These are phyloP conservation scores for Pygoscelis antarcticus DNA, from an alignment of 2,113 vertebrate species.

Conservation along the genomic window DNA sequence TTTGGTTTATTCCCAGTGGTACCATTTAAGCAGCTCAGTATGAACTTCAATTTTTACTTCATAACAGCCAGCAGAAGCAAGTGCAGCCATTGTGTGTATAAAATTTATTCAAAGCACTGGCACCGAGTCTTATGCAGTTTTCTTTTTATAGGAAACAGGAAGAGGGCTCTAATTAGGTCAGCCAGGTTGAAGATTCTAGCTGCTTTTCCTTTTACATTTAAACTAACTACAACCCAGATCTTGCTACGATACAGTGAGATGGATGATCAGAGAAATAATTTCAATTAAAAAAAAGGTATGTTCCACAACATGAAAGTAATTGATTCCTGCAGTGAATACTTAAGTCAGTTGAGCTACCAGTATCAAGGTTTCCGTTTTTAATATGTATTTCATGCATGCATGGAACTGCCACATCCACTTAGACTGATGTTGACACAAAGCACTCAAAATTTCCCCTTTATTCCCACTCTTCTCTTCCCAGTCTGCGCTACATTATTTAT, in stretches of 20 bases:
- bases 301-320: neutral
- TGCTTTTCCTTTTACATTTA: neutral
- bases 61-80: neutral
- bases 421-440: neutral
- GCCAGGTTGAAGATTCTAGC: neutral
- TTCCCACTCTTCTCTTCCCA: neutral
- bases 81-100: neutral
- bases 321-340: neutral
- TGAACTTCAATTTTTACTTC: constrained; percentile 49
- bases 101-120: neutral
- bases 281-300: neutral
- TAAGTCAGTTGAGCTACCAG: neutral
- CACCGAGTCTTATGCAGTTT: neutral
- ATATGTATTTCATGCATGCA: fast-evolving
- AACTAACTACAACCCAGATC: neutral
- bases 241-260: neutral
- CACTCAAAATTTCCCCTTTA: neutral
- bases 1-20: constrained; percentile 46
- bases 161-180: neutral
- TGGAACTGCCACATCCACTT: neutral
- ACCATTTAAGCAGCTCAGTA: constrained; percentile 46
- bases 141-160: neutral
- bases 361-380: neutral
- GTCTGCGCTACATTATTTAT: neutral
- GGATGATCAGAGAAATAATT: neutral